Conservation (phyloP, 2,888 invertebrate genomes). For the Esperia sulphurella region DNA sequence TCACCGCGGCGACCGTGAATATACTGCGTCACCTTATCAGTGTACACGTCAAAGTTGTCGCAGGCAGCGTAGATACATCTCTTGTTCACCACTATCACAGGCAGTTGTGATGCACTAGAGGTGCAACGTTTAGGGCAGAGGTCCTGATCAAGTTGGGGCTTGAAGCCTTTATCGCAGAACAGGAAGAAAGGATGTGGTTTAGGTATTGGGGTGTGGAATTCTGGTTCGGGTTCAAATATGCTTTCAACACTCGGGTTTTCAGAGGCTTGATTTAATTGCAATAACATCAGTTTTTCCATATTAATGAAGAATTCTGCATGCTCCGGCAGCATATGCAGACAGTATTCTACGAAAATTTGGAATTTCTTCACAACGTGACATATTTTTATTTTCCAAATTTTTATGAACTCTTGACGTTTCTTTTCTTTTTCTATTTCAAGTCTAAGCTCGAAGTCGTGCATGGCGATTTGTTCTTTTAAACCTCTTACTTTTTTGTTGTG, state of each 20-base stretch:
- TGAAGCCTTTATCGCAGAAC: slow-evolving; percentile 52
- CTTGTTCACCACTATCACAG: slow-evolving; percentile 60
- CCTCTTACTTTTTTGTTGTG: slow-evolving; percentile 46
- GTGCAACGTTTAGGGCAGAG: slow-evolving; percentile 54
- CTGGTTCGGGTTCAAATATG: slow-evolving; percentile 41
- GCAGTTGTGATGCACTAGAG: slow-evolving; percentile 51
- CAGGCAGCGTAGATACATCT: slow-evolving; percentile 59
- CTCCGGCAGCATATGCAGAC: slow-evolving; percentile 54
- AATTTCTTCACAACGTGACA: slow-evolving; percentile 62
- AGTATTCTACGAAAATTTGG: slow-evolving; percentile 58
- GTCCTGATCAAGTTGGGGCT: slow-evolving; percentile 38
- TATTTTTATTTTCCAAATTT: slow-evolving; percentile 58
- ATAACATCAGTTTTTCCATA: slow-evolving; percentile 62
- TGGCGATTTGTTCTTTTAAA: slow-evolving; percentile 36
- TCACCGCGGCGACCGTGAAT: slow-evolving; percentile 41
- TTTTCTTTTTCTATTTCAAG: slow-evolving; percentile 41
- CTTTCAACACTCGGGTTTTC: slow-evolving; percentile 47
- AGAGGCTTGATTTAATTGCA: slow-evolving; percentile 52
- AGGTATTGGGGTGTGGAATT: slow-evolving; percentile 39
- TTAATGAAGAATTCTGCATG: slow-evolving; percentile 66
- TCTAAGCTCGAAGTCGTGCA: slow-evolving; percentile 47
- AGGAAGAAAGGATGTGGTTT: slow-evolving; percentile 55
- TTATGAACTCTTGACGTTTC: slow-evolving; percentile 37
- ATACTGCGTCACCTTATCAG: slow-evolving; percentile 47
- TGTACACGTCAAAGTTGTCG: slow-evolving; percentile 53